These are phyloP conservation scores for Chionis minor DNA, from an alignment of 2,113 vertebrate genomes.

Conservation along the genomic window DNA sequence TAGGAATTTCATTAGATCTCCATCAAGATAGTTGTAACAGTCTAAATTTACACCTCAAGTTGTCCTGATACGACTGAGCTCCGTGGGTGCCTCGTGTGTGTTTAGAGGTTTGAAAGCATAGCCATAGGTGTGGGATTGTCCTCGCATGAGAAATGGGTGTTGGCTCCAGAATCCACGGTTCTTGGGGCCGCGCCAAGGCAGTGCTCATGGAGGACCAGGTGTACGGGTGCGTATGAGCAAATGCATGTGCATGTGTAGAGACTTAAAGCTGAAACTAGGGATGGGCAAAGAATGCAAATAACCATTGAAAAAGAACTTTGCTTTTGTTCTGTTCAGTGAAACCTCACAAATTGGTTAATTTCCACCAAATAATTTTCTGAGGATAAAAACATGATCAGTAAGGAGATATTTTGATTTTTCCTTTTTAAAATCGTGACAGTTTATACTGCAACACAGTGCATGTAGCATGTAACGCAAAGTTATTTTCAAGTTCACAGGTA, in stretches of 20 bases:
- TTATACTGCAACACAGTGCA: neutral
- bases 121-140: slow-evolving; percentile 60
- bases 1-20: neutral
- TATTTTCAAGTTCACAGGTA: neutral
- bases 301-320: neutral
- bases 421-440: neutral
- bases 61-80: neutral
- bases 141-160: slow-evolving; percentile 38
- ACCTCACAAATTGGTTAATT: neutral
- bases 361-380: neutral
- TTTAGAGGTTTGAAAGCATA: slow-evolving; percentile 29
- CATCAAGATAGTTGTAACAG: neutral
- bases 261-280: slow-evolving; percentile 4
- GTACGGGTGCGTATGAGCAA: neutral
- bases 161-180: slow-evolving; percentile 28
- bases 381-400: neutral
- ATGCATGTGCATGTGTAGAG: neutral
- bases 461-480: neutral
- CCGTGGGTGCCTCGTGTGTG: neutral
- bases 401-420: neutral
- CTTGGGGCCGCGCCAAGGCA: neutral
- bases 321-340: neutral
- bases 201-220: slow-evolving; percentile 38
- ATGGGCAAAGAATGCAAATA: slow-evolving; percentile 29
- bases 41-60: neutral